These are phyloP conservation scores for Sparus aurata DNA, from an alignment of 2,797 vertebrate genomes.

Conservation along the genomic window DNA sequence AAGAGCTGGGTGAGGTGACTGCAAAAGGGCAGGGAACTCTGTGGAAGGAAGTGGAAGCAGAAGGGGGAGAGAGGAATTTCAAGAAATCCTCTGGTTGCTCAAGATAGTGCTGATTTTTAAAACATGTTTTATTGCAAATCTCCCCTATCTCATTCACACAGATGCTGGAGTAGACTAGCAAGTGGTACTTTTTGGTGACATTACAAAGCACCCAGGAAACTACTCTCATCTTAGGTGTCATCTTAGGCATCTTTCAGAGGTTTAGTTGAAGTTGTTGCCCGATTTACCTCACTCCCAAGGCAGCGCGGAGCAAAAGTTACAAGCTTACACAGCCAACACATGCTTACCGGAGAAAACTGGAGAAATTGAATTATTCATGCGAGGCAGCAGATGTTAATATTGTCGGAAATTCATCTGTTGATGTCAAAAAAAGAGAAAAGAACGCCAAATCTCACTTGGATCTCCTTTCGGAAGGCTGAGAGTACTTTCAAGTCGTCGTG, in stretches of 20 bases:
- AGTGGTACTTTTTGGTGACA: constrained; percentile 12
- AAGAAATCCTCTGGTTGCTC: neutral
- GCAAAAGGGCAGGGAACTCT: too few species aligned
- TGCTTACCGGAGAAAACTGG: neutral
- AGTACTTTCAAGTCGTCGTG: constrained; percentile 64
- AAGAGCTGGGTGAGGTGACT: too few species aligned
- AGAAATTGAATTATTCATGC: neutral
- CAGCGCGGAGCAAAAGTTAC: neutral
- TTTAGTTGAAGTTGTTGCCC: neutral
- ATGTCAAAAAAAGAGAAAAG: neutral
- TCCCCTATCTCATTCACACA: constrained; percentile 7
- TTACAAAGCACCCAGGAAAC: constrained; percentile 5
- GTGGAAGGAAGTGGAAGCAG: too few species aligned
- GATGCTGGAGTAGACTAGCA: neutral
- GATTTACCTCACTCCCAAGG: constrained; percentile 2
- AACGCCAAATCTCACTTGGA: constrained; percentile 16
- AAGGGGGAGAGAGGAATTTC: too few species aligned
- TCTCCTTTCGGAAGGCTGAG: constrained; percentile 44
- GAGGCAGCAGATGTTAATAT: constrained; percentile 15
- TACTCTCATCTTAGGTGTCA: constrained; percentile 15
- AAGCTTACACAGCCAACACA: neutral
- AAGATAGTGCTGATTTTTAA: neutral
- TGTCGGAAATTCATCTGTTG: constrained; percentile 23
- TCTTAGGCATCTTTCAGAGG: constrained; percentile 14
- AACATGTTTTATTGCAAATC: neutral